Base-by-base conservation (phyloP, 2,888 invertebrate species). In the Theretra japonica region DNA sequence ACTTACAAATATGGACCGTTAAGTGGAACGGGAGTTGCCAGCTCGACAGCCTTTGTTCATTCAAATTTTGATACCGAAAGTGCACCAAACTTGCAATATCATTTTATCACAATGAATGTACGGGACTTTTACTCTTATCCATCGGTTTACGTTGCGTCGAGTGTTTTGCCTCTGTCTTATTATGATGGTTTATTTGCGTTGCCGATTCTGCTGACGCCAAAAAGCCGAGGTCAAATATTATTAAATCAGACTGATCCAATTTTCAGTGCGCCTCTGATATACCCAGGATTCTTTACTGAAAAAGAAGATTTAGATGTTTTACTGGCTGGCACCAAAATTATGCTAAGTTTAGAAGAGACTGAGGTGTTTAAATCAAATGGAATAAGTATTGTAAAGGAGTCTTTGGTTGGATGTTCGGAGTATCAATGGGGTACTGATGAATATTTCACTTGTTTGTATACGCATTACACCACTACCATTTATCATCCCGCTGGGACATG, bases 181-280 rank as follows among this genome's bases (percentile, higher is more conserved):
- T 96, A 96, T 76, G 93, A 96, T 78, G 95, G 96, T 0, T 84
- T 96, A 59, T 94, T 95, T 75, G 91, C 95, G 0, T 93, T 96
- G 71, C 96, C 97, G 0, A 94, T 96, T 69, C 82, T 97, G 5
- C 83, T 97, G 25, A 90, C 91, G 60, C 97, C 97, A 0, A 95
- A 95, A 82, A 97, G 96, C 76, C 90, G 95, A 84, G 97, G 97
- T 0, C 93, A 89, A 68, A 84, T 97, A 17, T 81, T 93, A 73
- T 88, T 98, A 2, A 96, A 96, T 79, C 90, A 95, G 0, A 95
- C 96, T 0, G 96, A 98, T 90, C 98, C 98, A 0, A 83, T 96
- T 71, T 95, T 95, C 83, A 96, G 97, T 0, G 94, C 95, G 68
- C 98, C 98, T 0, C 86, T 96, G 71, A 96, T 98, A 76, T 96